Percentiles rank a stretch among this genome's conserved stretches.
Evolutionary conservation across 1,140 invertebrate genomes (phyloP).

Genomic region (Oncopeltus fasciatus): DNA sequence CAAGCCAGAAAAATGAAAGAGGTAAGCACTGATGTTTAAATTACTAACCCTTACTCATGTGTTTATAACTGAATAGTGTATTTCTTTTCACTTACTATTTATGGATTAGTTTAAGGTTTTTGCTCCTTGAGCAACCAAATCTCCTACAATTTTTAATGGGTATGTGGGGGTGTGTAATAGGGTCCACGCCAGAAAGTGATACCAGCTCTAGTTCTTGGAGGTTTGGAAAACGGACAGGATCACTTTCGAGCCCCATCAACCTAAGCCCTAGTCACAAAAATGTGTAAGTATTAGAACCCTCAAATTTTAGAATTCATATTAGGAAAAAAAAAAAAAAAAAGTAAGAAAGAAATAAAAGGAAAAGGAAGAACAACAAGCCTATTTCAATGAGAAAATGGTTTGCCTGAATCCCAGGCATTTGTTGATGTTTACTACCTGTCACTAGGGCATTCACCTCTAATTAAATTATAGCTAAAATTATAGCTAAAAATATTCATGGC

Average conservation of each 20-base stretch:
- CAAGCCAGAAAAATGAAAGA: slow-evolving; percentile 8
- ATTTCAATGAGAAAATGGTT: no score
- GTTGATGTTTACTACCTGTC: not conserved
- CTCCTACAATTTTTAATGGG: not conserved
- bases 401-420: no score
- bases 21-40: not conserved
- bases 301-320: no score
- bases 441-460: not conserved
- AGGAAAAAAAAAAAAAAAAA: no score
- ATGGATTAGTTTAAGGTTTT: not conserved
- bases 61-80: not conserved
- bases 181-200: slow-evolving; percentile 10
- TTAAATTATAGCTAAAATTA: no score
- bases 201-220: not conserved
- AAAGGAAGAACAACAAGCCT: no score
- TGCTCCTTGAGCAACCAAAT: not conserved
- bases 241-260: not conserved
- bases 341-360: no score
- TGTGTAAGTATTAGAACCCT: not conserved
- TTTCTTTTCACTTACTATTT: not conserved
- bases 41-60: not conserved
- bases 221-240: not conserved
- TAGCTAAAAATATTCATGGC: no score
- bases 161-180: not conserved
- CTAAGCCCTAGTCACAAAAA: slow-evolving; percentile 5